These are phyloP conservation scores for Laticauda colubrina DNA, from an alignment of 2,113 vertebrate species.

Conservation along the genomic window DNA sequence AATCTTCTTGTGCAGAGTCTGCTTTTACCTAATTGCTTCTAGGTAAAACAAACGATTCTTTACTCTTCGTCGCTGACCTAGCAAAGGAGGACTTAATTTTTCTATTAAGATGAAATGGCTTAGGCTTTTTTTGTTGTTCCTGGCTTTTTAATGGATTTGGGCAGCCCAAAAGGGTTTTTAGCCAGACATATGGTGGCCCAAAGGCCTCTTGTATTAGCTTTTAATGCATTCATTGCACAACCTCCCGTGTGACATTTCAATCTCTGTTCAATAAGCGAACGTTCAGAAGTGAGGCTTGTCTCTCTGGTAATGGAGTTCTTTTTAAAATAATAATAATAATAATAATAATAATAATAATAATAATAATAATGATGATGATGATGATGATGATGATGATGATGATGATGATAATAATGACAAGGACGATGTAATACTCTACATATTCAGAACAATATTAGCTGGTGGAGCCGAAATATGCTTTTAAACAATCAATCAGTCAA, in stretches of 20 bases:
- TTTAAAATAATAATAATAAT: neutral
- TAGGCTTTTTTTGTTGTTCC: conserved; percentile 25
- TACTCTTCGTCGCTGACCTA: conserved; percentile 32
- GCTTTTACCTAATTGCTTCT: neutral
- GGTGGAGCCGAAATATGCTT: neutral
- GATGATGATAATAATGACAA: too few species aligned
- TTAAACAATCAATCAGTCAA: neutral
- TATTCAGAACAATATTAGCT: neutral
- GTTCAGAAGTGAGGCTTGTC: neutral
- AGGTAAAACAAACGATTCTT: conserved; percentile 36
- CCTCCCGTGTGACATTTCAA: neutral
- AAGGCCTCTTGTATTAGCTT: conserved; percentile 22
- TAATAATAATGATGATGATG: too few species aligned
- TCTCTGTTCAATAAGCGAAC: conserved; percentile 1
- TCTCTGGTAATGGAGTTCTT: neutral
- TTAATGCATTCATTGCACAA: conserved; percentile 14
- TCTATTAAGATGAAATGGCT: conserved; percentile 23
- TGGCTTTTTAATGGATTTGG: conserved; percentile 41
- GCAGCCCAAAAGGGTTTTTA: conserved; percentile 52
- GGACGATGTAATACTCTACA: neutral
- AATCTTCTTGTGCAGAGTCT: conserved; percentile 13
- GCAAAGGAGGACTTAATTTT: conserved; percentile 40
- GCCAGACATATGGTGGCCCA: conserved; percentile 8
- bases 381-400: too few species aligned
- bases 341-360: too few species aligned